Conservation (phyloP, 2,797 vertebrate genomes). For the Schizothorax lantsangensis region DNA sequence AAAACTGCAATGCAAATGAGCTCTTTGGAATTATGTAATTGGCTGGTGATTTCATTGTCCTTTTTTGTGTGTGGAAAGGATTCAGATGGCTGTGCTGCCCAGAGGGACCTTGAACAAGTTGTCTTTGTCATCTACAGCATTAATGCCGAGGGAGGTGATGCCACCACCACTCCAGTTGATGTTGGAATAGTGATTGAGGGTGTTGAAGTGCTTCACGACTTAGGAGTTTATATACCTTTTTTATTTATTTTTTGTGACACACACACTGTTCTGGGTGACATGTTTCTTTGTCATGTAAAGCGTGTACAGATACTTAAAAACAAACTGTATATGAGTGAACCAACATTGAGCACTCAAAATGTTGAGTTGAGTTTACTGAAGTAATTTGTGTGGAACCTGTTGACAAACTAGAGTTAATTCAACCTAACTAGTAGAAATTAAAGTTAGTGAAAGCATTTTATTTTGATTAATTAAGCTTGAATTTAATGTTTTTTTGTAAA, state of each 20-base stretch:
- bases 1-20: not conserved
- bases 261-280: no score
- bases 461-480: not conserved
- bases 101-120: not conserved
- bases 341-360: not conserved
- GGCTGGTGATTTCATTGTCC: not conserved
- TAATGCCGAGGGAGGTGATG: not conserved
- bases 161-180: slow-evolving; percentile 1
- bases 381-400: slow-evolving; percentile 3
- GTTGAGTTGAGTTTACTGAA: not conserved
- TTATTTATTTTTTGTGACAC: no score
- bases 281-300: no score
- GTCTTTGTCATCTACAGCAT: not conserved
- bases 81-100: not conserved
- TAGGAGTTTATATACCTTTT: no score
- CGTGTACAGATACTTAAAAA: slow-evolving; percentile 37
- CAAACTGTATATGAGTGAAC: slow-evolving; percentile 8
- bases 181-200: slow-evolving; percentile 30
- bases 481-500: not conserved
- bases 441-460: not conserved
- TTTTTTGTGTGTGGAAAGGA: not conserved
- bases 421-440: not conserved
- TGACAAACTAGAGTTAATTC: not conserved
- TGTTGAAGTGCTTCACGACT: slow-evolving; percentile 36
- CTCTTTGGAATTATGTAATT: not conserved